These are phyloP conservation scores for Drosophila kanekoi DNA, from an alignment of 2,888 invertebrate genomes.

Conservation along the genomic window DNA sequence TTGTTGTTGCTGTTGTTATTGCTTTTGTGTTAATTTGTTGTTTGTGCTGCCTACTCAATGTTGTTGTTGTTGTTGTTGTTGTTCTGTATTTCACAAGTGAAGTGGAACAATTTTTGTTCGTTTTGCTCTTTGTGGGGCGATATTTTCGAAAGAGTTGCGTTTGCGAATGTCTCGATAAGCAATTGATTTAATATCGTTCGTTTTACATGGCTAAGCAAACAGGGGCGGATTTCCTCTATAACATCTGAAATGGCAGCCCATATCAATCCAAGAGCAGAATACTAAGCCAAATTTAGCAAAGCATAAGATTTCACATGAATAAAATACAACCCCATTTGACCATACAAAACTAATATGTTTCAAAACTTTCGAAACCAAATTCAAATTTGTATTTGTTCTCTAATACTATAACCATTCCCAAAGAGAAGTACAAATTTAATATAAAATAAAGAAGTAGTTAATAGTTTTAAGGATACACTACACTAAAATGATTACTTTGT, in stretches of 20 bases:
- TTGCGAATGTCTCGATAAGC: slow-evolving; percentile 39
- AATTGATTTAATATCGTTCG: slow-evolving; percentile 50
- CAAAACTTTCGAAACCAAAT: no score
- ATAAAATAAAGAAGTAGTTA: no score
- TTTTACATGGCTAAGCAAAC: slow-evolving; percentile 48
- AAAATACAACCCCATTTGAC: no score
- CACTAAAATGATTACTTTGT: no score
- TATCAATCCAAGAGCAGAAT: slow-evolving; percentile 12
- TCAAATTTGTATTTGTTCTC: no score
- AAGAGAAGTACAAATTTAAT: no score
- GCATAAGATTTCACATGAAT: not conserved
- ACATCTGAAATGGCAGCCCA: slow-evolving; percentile 4
- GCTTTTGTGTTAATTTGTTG: slow-evolving; percentile 52
- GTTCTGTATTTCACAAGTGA: slow-evolving; percentile 52
- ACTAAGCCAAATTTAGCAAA: slow-evolving; percentile 5
- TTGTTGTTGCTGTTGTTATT: slow-evolving; percentile 38
- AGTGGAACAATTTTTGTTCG: slow-evolving; percentile 66
- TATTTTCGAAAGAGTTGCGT: slow-evolving; percentile 40
- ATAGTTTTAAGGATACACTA: no score
- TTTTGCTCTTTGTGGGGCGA: slow-evolving; percentile 43
- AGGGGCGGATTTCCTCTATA: slow-evolving; percentile 47
- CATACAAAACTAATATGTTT: no score
- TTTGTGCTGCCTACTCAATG: slow-evolving; percentile 27
- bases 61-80: slow-evolving; percentile 31
- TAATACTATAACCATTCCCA: no score